Conservation (phyloP, 1,140 invertebrate species). For the Heliconius eleuchia region DNA sequence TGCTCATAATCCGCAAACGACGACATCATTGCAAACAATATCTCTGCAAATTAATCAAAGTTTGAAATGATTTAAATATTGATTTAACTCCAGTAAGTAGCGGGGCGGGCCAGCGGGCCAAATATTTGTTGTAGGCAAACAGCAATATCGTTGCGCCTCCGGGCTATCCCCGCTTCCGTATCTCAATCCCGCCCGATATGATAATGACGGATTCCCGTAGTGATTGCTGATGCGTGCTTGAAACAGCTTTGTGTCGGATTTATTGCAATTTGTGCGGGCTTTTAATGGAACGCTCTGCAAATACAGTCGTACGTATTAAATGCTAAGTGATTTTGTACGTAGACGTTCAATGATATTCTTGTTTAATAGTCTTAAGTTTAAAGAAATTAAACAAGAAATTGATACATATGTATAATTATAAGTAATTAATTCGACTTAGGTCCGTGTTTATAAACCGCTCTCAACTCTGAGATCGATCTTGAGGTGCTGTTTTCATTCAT, state of each 20-base stretch:
- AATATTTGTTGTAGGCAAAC: slow-evolving; percentile 72
- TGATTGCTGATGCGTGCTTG: slow-evolving; percentile 59
- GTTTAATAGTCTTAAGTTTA: not conserved
- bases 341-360: not conserved
- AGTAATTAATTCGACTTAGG: too few relatives aligned
- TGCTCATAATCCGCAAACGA: slow-evolving; percentile 1
- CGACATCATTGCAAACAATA: slow-evolving; percentile 75
- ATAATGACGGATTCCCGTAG: slow-evolving; percentile 62
- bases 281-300: slow-evolving; percentile 43
- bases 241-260: slow-evolving; percentile 50
- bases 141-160: slow-evolving; percentile 76
- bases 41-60: slow-evolving; percentile 78
- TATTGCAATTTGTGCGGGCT: slow-evolving; percentile 44
- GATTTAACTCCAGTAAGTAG: slow-evolving; percentile 78
- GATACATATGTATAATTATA: too few relatives aligned
- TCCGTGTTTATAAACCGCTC: too few relatives aligned
- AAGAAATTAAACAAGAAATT: too few relatives aligned
- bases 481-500: too few relatives aligned
- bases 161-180: slow-evolving; percentile 58
- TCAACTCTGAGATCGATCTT: too few relatives aligned
- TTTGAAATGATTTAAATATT: slow-evolving; percentile 80
- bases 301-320: slow-evolving; percentile 25
- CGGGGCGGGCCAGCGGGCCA: slow-evolving; percentile 57
- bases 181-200: slow-evolving; percentile 63
- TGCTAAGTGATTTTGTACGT: slow-evolving; percentile 6